Base-by-base conservation (phyloP, 1,140 invertebrate genomes). In the Papilio helenus region DNA sequence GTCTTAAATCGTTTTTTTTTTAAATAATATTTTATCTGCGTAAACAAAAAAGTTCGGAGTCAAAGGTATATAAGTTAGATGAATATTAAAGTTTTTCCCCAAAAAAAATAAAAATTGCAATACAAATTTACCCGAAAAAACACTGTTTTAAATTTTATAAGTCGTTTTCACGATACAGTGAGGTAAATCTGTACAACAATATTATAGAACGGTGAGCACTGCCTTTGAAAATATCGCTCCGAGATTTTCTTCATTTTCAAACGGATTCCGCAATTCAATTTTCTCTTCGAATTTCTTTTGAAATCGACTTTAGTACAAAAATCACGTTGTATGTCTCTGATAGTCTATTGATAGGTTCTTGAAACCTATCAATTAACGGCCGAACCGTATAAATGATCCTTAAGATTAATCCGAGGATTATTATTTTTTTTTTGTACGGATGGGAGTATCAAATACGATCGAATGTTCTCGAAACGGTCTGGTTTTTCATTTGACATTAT, bases 161-260 rank as follows among this genome's bases (percentile, higher is more conserved):
- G 0, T 34, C 12, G 26, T 3, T 68, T 29, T 68, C 23, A 29
- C 14, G 14, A 68, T 68, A 8, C 58, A 26, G 23, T 61, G 3
- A 61, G 61, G 61, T 68, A 29, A 68, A 29, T 68, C 61, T 18
- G 26, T 58, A 76, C 18, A 20, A 55, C 29, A 76, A 55, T 76
- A 49, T n/a, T 76, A 76, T 34, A 51, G 46, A 76, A 76, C 29
- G 26, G 16, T 55, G 49, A 55, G 46, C 49, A 55, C 73, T 18
- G 73, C 46, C 73, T 76, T 76, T 76, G 49, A 44, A 76, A 76
- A 76, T 76, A 76, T 58, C 16, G 46, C 26, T 58, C 18, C 49
- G 49, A 76, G 46, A 58, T 76, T 76, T 76, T 58, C 73, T 76
- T 76, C 73, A 58, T 76, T 76, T 76, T 76, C 73, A 55, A 76